Conservation (phyloP, 2,113 vertebrate genomes). For the Pseudopipra pipra region DNA sequence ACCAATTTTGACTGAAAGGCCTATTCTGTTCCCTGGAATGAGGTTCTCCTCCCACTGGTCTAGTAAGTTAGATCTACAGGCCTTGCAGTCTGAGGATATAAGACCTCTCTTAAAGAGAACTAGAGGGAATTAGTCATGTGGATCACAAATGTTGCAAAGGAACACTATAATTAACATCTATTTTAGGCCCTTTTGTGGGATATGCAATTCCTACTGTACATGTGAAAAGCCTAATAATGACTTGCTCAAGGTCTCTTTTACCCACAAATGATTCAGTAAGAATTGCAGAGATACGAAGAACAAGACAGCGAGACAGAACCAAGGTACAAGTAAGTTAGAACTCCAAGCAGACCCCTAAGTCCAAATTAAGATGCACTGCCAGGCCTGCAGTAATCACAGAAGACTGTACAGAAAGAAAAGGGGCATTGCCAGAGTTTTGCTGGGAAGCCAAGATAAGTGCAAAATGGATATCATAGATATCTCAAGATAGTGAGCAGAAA, state of each 20-base stretch:
- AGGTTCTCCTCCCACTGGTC: not conserved
- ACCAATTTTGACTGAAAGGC: not conserved
- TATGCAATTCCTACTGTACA: not conserved
- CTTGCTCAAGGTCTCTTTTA: not conserved
- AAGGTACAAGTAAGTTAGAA: not conserved
- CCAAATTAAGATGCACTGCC: not conserved
- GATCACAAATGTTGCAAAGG: not conserved
- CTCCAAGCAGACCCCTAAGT: not conserved
- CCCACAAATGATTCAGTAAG: not conserved
- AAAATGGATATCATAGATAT: not conserved
- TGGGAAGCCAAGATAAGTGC: not conserved
- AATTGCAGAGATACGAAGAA: not conserved
- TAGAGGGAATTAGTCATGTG: not conserved
- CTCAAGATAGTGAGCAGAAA: not conserved
- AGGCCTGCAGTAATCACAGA: not conserved
- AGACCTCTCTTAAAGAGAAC: not conserved
- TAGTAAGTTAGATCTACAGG: not conserved
- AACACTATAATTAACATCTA: not conserved
- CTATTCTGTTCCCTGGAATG: not conserved
- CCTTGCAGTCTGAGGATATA: not conserved
- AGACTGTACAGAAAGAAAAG: not conserved
- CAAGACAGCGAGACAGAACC: not conserved
- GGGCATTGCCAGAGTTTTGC: not conserved
- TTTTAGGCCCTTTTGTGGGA: not conserved
- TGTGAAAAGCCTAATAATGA: not conserved